Base-by-base conservation (phyloP, 2,888 invertebrate genomes). In the Hirtodrosophila trivittata region DNA sequence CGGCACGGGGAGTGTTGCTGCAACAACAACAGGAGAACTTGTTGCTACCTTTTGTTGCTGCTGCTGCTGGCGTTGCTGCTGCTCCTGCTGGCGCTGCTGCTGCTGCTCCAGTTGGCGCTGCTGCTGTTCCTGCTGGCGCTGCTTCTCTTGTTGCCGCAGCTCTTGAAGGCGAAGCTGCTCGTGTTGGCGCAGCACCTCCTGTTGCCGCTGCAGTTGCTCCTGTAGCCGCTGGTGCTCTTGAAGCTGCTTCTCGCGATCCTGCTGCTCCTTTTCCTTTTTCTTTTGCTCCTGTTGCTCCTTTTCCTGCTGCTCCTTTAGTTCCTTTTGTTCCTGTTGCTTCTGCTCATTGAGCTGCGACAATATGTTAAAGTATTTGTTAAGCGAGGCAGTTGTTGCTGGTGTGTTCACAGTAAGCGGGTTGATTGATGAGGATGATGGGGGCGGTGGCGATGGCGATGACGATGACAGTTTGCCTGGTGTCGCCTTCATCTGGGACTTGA, bases 401-500 rank as follows among this genome's bases (percentile, higher is more conserved):
- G 88, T 86, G 68, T 82, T 88, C 80, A 86, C 82, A 8, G 89
- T 86, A 13, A 89, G 68, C 39, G 89, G 78, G 55, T 58, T 83
- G 13, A 85, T 10, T 10, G 62, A 32, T n/a, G 60, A 33, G 7
- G 86, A 10, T 10, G 62, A 32, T n/a, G 60, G 37, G 7, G 60
- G 33, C n/a, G 55, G 26, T 41, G 74, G 60, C 33, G 75, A 75
- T n/a, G 68, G 81, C 37, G 83, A 72, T 1, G 65, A 43, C 14
- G 67, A 47, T 28, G 67, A 18, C 33, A 55, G 30, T 16, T 74
- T 67, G 28, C 77, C 66, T 1, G 81, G 55, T 3, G 77, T 70
- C 33, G 89, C 88, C 67, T 96, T 96, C 92, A 95, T 94, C 91
- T 96, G 96, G 68, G 95, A 94, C 89, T 95, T 96, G 90, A 96